Evolutionary conservation across 2,113 vertebrate genomes (phyloP).

Genomic region (Varanus salvator): DNA sequence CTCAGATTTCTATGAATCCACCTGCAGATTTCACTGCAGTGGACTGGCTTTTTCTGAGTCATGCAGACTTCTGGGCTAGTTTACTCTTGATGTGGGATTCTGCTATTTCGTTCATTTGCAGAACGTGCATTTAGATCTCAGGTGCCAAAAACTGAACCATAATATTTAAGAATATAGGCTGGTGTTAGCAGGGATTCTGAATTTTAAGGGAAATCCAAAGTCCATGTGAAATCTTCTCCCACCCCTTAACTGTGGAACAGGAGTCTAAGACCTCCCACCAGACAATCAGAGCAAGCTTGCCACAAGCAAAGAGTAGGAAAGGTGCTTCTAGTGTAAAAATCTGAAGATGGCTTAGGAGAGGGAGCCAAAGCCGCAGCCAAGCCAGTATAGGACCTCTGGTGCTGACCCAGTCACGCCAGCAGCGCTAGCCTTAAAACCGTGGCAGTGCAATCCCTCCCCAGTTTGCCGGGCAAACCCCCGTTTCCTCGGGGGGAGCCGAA

Average conservation of each 20-base stretch:
- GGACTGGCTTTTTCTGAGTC: no score
- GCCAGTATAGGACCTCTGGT: background rate
- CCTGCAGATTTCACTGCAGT: no score
- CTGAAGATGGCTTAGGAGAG: background rate
- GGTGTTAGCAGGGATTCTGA: no score
- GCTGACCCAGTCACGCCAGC: background rate
- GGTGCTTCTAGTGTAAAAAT: background rate
- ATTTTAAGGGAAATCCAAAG: background rate
- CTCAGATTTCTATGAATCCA: no score
- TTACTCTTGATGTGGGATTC: no score
- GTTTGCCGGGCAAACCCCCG: background rate
- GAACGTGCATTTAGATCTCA: background rate
- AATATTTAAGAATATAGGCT: background rate
- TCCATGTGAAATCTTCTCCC: background rate
- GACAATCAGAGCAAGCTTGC: no score
- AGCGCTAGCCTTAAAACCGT: background rate
- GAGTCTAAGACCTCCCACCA: rapidly evolving
- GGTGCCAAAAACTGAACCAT: background rate
- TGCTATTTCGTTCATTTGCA: no score
- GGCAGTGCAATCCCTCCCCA: background rate
- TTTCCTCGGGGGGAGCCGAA: background rate
- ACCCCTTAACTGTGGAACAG: background rate
- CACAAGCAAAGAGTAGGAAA: background rate
- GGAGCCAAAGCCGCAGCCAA: background rate
- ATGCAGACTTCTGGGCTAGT: no score